Evolutionary conservation across 1,140 invertebrate genomes (phyloP).

Genomic region (Nymphalis io): DNA sequence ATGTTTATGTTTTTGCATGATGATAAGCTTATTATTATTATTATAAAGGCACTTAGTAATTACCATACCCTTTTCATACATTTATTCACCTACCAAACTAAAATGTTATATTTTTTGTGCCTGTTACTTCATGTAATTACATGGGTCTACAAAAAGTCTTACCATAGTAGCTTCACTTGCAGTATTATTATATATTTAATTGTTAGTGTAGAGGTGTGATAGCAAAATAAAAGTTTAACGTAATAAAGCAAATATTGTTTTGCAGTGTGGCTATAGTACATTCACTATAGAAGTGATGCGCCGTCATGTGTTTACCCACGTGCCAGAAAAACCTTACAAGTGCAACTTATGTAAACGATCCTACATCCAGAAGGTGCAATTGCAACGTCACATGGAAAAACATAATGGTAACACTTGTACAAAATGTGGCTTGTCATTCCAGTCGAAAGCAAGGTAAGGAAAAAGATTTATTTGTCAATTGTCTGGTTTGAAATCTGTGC

Average conservation of each 20-base stretch:
- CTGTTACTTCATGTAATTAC: too few species aligned
- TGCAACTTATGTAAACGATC: constrained; percentile 57
- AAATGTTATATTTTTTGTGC: too few species aligned
- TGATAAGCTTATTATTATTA: too few species aligned
- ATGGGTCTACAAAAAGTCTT: too few species aligned
- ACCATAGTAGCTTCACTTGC: too few species aligned
- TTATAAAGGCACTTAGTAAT: too few species aligned
- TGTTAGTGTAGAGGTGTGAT: too few species aligned
- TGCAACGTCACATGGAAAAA: constrained; percentile 55
- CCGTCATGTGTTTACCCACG: constrained; percentile 64
- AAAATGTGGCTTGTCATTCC: constrained; percentile 46
- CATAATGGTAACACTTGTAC: constrained; percentile 53
- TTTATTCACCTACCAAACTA: too few species aligned
- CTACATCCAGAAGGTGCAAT: constrained; percentile 66
- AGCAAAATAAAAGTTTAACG: neutral
- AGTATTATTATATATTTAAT: too few species aligned
- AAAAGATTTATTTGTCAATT: neutral
- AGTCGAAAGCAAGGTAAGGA: constrained; percentile 48
- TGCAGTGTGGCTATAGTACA: constrained; percentile 71
- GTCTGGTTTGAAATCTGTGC: too few species aligned
- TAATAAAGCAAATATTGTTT: constrained; percentile 8
- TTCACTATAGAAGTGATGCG: constrained; percentile 71
- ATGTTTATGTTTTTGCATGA: too few species aligned
- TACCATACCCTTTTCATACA: too few species aligned
- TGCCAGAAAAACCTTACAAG: constrained; percentile 65